Conservation (phyloP, 1,140 invertebrate genomes). For the Melipona quadrifasciata region DNA sequence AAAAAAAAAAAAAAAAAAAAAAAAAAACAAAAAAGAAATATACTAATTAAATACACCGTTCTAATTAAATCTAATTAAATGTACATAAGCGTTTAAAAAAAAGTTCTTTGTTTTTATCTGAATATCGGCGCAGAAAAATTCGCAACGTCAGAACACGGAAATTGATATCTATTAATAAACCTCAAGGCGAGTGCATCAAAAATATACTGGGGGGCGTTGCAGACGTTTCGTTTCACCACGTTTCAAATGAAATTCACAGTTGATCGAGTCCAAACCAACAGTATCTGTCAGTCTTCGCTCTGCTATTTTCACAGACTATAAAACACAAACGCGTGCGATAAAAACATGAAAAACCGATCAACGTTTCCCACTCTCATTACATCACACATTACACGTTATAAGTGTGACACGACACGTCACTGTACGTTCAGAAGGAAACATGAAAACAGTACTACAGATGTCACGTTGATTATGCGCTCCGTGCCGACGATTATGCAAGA, state of each 20-base stretch:
- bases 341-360: neutral
- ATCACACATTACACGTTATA: neutral
- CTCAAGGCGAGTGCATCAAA: constrained; percentile 50
- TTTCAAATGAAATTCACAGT: constrained; percentile 31
- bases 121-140: neutral
- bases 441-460: constrained; percentile 15
- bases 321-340: neutral
- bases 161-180: constrained; percentile 50
- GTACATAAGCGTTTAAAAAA: neutral
- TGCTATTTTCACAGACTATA: neutral
- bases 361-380: neutral
- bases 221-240: constrained; percentile 28
- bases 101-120: neutral
- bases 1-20: no score
- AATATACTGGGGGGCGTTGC: constrained; percentile 52
- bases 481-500: constrained; percentile 25
- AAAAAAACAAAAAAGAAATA: neutral
- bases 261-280: constrained; percentile 27
- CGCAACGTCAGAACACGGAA: constrained; percentile 25
- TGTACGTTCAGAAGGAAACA: constrained; percentile 7
- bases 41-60: neutral
- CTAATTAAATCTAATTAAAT: no score
- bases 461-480: constrained; percentile 1
- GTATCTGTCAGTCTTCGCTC: neutral
- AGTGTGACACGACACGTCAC: neutral